A percentile compares a stretch with the other conserved stretches of the same genome.
These are phyloP conservation scores for Characodon lateralis DNA, from an alignment of 2,797 vertebrate species.

Conservation along the genomic window DNA sequence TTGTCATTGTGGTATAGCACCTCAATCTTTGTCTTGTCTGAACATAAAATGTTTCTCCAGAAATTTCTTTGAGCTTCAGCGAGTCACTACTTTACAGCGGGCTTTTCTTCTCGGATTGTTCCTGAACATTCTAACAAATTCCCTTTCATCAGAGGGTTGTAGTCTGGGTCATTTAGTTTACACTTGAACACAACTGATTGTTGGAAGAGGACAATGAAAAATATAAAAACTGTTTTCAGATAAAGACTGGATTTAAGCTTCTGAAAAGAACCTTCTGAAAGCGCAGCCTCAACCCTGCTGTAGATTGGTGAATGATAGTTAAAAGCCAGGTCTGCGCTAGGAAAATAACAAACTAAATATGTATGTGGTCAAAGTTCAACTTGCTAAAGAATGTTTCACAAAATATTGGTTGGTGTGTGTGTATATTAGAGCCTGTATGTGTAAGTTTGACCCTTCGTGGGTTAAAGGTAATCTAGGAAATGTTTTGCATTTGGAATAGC, in stretches of 20 bases:
- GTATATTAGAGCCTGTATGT: not conserved
- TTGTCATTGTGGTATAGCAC: not conserved
- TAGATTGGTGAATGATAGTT: not conserved
- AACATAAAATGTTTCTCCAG: not conserved
- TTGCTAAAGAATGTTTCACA: not conserved
- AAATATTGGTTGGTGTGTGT: not conserved
- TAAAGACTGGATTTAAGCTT: not conserved
- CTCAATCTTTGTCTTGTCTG: not conserved
- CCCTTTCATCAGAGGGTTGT: not conserved
- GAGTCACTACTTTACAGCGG: not conserved
- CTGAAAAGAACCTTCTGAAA: not conserved
- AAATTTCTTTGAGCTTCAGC: not conserved
- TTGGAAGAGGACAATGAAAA: not conserved
- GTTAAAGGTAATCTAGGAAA: not conserved
- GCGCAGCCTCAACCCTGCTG: not conserved
- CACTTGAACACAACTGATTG: not conserved
- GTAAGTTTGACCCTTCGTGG: not conserved
- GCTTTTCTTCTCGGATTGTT: not conserved
- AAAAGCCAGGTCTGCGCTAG: not conserved
- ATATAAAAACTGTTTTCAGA: not conserved
- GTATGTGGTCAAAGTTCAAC: not conserved
- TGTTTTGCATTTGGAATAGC: not conserved
- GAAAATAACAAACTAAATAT: not conserved
- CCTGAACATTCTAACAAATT: not conserved
- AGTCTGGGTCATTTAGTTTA: not conserved